Evolutionary conservation across 2,888 invertebrate genomes (phyloP).

Genomic region (Andrena minutula): DNA sequence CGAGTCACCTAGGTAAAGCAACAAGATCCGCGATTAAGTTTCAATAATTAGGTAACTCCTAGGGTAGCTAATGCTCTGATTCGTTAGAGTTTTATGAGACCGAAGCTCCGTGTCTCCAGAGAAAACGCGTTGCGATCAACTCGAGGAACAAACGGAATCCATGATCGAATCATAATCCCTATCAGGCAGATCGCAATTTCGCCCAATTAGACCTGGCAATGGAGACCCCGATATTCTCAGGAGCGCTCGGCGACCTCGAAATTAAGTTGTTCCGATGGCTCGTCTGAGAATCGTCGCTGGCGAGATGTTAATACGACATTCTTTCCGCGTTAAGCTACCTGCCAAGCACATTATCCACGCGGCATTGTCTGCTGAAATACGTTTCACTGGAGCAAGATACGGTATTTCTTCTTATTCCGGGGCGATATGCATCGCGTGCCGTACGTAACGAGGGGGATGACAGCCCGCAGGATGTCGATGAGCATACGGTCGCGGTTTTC

Average conservation of each 20-base stretch:
- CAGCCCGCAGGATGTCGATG: conserved; percentile 60
- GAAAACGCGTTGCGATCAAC: neutral
- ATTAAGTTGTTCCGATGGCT: conserved; percentile 10
- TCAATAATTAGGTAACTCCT: no score
- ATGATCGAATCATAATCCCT: neutral
- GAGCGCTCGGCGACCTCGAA: conserved; percentile 23
- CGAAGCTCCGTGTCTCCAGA: neutral
- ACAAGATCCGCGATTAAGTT: no score
- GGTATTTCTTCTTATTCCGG: conserved; percentile 43
- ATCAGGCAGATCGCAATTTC: neutral
- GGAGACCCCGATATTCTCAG: neutral
- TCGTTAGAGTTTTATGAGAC: neutral
- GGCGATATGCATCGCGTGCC: conserved; percentile 39
- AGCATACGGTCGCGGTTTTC: conserved; percentile 53
- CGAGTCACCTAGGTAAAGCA: no score
- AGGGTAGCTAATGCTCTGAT: no score
- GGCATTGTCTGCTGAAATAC: conserved; percentile 13
- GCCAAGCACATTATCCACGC: conserved; percentile 14
- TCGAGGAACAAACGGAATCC: neutral
- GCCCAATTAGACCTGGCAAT: neutral
- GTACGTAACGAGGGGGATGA: conserved; percentile 47
- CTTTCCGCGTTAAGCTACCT: neutral
- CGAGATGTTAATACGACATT: neutral
- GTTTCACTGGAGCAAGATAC: conserved; percentile 49
- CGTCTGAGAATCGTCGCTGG: conserved; percentile 1